phyloP scores from a whole-genome alignment of 2,888 invertebrate species.

The Harpalus rufipes region DNA sequence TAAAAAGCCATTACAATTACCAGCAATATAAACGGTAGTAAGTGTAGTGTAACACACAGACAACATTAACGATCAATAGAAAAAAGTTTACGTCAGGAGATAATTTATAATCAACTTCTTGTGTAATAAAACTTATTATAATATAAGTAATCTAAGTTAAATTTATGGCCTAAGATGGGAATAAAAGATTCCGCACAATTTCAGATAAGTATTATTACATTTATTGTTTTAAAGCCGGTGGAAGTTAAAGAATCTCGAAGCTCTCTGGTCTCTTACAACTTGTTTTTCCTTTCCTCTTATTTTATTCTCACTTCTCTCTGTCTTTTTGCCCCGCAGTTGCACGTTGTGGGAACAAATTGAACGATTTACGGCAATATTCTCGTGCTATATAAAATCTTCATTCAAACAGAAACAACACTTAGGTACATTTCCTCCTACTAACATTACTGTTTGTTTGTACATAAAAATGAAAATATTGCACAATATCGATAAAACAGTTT shows the following conservation, averaged over 20 bases:
- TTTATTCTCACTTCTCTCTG: conserved; percentile 23
- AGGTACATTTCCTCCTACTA: no score
- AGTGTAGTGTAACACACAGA: conserved; percentile 28
- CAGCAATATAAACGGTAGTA: conserved; percentile 9
- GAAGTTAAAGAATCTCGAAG: conserved; percentile 40
- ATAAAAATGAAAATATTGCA: no score
- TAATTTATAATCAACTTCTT: conserved; percentile 56
- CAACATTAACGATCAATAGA: conserved; percentile 47
- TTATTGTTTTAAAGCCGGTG: conserved; percentile 52
- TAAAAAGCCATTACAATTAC: conserved; percentile 55
- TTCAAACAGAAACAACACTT: not conserved
- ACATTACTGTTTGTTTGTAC: no score
- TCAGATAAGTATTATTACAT: conserved; percentile 53
- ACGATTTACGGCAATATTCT: conserved; percentile 28
- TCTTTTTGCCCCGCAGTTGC: conserved; percentile 33
- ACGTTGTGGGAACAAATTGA: conserved; percentile 30
- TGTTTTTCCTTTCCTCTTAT: conserved; percentile 45
- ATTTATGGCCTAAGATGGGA: conserved; percentile 64
- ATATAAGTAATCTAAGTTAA: conserved; percentile 56
- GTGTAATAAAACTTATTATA: conserved; percentile 56
- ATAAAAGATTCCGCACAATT: conserved; percentile 57
- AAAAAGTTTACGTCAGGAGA: conserved; percentile 35
- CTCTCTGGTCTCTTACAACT: conserved; percentile 44
- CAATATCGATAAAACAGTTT: no score
- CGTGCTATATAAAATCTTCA: conserved; percentile 12